Percentiles rank a stretch among this genome's conserved stretches.
phyloP scores from a whole-genome alignment of 2,888 invertebrate genomes.

The Cecidostiba fungosa region DNA sequence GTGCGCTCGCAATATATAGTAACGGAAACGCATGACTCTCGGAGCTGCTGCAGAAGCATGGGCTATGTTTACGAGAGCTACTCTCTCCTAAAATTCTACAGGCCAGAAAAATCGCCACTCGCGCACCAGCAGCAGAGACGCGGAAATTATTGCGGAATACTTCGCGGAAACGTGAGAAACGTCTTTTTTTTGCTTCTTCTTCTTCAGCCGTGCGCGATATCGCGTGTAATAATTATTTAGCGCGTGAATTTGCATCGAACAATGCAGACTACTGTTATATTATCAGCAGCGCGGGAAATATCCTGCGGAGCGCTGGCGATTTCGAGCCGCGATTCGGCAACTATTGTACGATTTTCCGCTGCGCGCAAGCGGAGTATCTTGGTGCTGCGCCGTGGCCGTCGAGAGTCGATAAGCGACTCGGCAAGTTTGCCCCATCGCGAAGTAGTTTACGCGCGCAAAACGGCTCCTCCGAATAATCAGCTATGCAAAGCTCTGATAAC shows the following conservation, averaged over 20 bases:
- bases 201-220: not conserved
- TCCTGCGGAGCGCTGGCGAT: conserved; percentile 7
- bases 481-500: conserved; percentile 75
- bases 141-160: conserved; percentile 48
- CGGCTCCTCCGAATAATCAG: conserved; percentile 72
- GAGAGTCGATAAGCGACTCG: conserved; percentile 37
- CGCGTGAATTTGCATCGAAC: not conserved
- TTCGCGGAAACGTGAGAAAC: conserved; percentile 26
- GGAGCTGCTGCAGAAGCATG: conserved; percentile 21
- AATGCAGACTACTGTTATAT: not conserved
- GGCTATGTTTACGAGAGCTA: conserved; percentile 53
- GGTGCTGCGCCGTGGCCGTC: not conserved
- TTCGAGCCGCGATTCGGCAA: conserved; percentile 19
- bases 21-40: conserved; percentile 36
- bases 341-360: conserved; percentile 24
- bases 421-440: conserved; percentile 63
- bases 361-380: conserved; percentile 6
- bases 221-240: not conserved
- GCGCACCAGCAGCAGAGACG: conserved; percentile 6
- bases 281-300: conserved; percentile 24
- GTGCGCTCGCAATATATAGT: conserved; percentile 15
- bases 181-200: not conserved
- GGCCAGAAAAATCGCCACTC: conserved; percentile 65
- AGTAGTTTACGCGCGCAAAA: conserved; percentile 71
- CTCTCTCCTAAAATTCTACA: conserved; percentile 59